Base-by-base conservation (phyloP, 2,888 invertebrate species). In the Abscondita cerata region DNA sequence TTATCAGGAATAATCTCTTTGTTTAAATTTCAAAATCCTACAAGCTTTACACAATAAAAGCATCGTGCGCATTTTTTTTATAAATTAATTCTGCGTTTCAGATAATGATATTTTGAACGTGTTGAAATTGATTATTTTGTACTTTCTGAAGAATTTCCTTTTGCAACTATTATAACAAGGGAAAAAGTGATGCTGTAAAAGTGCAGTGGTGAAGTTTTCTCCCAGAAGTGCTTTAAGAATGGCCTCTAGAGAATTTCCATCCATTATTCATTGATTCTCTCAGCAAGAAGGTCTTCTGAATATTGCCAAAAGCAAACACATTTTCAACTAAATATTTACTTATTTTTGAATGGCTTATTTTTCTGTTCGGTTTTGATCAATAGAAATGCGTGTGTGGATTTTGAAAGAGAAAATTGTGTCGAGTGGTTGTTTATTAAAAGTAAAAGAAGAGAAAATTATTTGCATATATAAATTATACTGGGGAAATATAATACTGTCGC, bases 191-290 rank as follows among this genome's bases (percentile, higher is more conserved):
- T 62, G 64, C 69, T 64, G 67, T 72, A 72, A 73, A 74, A 74
- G 72, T 71, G 67, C 69, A 74, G 70, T 70, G 66, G 67, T 68
- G 68, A 70, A 72, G 70, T 73, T 73, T 72, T 70, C 67, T 68
- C 69, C 68, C 66, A 65, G 70, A 70, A 70, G 72, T 72, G 69
- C 72, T 74, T 72, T 70, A 70, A 71, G 70, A 72, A 71, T 65
- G 66, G 72, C 73, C 74, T 72, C 74, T 64, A 58, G 73, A 72
- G 74, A 67, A 70, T 68, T 68, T 66, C 68, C 67, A 73, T 75
- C 74, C 73, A 75, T 75, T 75, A 75, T 75, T 75, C 75, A 75
- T 74, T 68, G 73, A 72, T 73, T 70, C 69, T 72, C 69, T 72
- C 66, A 67, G 57, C 48, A 57, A 57, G 52, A 57, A 64, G 63